Conservation (phyloP, 2,888 invertebrate genomes). For the Ctenicera cuprea region DNA sequence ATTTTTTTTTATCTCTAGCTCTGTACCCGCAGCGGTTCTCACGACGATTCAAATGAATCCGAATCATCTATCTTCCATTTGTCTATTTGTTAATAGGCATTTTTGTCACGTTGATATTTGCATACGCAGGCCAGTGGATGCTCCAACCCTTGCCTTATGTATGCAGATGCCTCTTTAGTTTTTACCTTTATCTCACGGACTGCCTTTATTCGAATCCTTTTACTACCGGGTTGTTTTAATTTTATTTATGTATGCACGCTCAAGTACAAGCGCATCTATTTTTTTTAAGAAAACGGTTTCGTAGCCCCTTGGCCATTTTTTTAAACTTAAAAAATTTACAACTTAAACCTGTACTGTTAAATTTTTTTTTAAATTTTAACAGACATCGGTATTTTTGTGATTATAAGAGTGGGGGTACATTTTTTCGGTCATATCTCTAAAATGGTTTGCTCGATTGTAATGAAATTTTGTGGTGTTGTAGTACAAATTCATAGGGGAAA, state of each 20-base stretch:
- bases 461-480: too few relatives aligned
- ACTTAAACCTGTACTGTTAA: background rate
- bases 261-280: conserved; percentile 32
- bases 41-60: conserved; percentile 57
- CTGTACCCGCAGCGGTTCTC: conserved; percentile 56
- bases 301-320: conserved; percentile 20
- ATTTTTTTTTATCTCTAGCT: conserved; percentile 53
- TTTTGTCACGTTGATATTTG: conserved; percentile 61
- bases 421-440: too few relatives aligned
- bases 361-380: too few relatives aligned
- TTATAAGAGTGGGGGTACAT: too few relatives aligned
- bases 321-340: background rate
- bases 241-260: conserved; percentile 59
- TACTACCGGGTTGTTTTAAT: conserved; percentile 52
- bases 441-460: too few relatives aligned
- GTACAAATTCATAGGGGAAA: too few relatives aligned
- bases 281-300: conserved; percentile 20
- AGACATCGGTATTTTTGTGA: too few relatives aligned
- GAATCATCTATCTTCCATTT: conserved; percentile 62
- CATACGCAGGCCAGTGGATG: conserved; percentile 55
- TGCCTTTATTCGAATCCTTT: conserved; percentile 48
- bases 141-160: conserved; percentile 43
- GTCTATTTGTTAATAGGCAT: conserved; percentile 61
- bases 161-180: conserved; percentile 60
- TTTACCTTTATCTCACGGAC: conserved; percentile 58